These are phyloP conservation scores for Phalangium opilio DNA, from an alignment of 2,888 invertebrate species.

Conservation along the genomic window DNA sequence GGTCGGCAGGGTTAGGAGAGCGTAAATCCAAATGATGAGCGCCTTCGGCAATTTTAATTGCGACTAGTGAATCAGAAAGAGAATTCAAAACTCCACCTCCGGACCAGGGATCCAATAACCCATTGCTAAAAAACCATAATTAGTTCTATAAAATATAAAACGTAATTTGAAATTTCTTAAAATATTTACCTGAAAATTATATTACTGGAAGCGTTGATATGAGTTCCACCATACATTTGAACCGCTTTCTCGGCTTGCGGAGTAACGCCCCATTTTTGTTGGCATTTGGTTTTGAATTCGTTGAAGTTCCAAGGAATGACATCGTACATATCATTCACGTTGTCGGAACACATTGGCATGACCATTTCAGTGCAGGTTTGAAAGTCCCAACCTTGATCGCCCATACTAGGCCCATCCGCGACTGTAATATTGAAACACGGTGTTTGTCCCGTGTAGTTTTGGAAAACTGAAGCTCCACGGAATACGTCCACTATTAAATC, in stretches of 20 bases:
- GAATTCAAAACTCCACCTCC: conserved; percentile 62
- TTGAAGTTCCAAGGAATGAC: conserved; percentile 54
- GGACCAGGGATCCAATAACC: conserved; percentile 72
- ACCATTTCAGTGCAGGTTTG: conserved; percentile 94
- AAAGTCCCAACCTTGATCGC: conserved; percentile 60
- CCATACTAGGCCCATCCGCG: conserved; percentile 32
- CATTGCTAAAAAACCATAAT: conserved; percentile 45
- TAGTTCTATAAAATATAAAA: neutral
- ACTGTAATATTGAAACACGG: conserved; percentile 10
- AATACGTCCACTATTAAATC: conserved; percentile 45
- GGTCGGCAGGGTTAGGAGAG: conserved; percentile 45
- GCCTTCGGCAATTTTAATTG: conserved; percentile 60
- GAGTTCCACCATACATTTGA: conserved; percentile 62
- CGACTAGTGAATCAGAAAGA: conserved; percentile 45
- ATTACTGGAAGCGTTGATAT: conserved; percentile 44
- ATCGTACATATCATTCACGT: conserved; percentile 68
- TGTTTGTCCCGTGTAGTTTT: conserved; percentile 55
- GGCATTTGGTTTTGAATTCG: conserved; percentile 49
- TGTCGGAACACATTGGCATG: conserved; percentile 77
- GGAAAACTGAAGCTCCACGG: conserved; percentile 53
- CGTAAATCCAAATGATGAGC: conserved; percentile 77
- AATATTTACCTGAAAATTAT: conserved; percentile 43
- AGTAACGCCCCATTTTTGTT: conserved; percentile 45
- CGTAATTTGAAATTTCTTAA: neutral
- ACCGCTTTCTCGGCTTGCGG: conserved; percentile 51